Conservation (phyloP, 2,797 vertebrate species). For the Poecilia gillii region DNA sequence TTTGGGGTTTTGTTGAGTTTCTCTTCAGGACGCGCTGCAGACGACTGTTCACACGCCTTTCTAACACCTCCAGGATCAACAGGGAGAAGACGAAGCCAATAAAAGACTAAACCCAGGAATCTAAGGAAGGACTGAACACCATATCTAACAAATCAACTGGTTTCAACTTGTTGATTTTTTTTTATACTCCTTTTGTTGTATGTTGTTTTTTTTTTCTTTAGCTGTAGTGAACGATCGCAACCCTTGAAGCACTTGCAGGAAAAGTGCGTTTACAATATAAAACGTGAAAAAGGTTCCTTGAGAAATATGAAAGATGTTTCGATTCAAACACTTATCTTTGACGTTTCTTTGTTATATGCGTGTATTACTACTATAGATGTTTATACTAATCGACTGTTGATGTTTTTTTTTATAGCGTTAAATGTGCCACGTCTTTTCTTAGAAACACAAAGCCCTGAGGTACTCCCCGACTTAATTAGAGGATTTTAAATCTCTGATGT, state of each 20-base stretch:
- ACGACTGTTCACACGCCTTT: constrained; percentile 90
- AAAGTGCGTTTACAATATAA: constrained; percentile 73
- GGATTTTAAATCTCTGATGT: constrained; percentile 28
- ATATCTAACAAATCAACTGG: constrained; percentile 81
- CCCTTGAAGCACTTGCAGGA: constrained; percentile 76
- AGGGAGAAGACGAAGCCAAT: constrained; percentile 82
- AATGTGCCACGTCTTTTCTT: constrained; percentile 62
- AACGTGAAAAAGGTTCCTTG: constrained; percentile 21
- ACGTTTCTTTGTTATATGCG: constrained; percentile 84
- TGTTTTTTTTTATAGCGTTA: constrained; percentile 74
- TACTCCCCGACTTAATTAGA: constrained; percentile 25
- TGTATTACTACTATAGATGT: constrained; percentile 84
- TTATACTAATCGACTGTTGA: constrained; percentile 79
- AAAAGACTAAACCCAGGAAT: constrained; percentile 65
- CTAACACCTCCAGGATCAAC: constrained; percentile 74
- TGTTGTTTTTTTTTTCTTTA: constrained; percentile 41
- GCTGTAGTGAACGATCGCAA: constrained; percentile 71
- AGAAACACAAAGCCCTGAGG: constrained; percentile 34
- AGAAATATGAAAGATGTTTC: constrained; percentile 42
- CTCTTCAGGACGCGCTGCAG: constrained; percentile 76
- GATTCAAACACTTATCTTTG: constrained; percentile 79
- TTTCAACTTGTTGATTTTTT: constrained; percentile 85
- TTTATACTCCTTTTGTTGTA: constrained; percentile 61
- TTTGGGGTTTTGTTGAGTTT: constrained; percentile 65
- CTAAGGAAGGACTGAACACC: constrained; percentile 71